Base-by-base conservation (phyloP, 2,797 vertebrate genomes). In the Potorous gilbertii region DNA sequence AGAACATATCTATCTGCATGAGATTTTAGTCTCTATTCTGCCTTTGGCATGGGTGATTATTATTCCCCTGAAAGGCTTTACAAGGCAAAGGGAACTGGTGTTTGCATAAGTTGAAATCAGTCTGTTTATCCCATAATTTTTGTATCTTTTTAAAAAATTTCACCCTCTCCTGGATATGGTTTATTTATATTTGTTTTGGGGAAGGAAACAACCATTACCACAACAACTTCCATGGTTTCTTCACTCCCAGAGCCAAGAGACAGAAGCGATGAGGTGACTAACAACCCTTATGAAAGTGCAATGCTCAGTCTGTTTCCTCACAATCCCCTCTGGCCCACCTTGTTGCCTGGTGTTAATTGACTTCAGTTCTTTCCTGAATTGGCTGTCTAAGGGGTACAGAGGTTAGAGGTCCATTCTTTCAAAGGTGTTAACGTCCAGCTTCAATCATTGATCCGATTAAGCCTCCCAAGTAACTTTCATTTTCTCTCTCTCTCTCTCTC, bases 381-480 rank as follows among this genome's bases (percentile, higher is more conserved):
- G 28, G 24, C 27, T 46, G 27, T 12, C 66, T 55, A 50, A 28
- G 27, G 18, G 54, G 54, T n/a, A 50, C 40, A 50, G 52, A 90
- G 90, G 50, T 90, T 54, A 90, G 74, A 81, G 74, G 74, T 81
- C 31, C 40, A 81, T 52, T 90, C 54, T 90, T 29, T 31, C 54
- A 56, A 46, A 81, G 66, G 54, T 40, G 54, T 14, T 54, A 40
- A 14, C 4, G 13, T 54, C 52, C 29, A 8, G 0, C 56, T 91
- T 24, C 14, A 28, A 0, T 5, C 0, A 0, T 0, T 34, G 93
- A 52, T 50, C 92, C 90, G 40, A 0, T 34, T n/a, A 52, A 5
- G 29, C 54, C 50, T 62, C 94, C 16, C 8, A 97, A 92, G 81
- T 40, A 46, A 46, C 66, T 97, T 96, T 59, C 93, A 90, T 24